These are phyloP conservation scores for Cephus spinipes DNA, from an alignment of 2,888 invertebrate species.

Conservation along the genomic window DNA sequence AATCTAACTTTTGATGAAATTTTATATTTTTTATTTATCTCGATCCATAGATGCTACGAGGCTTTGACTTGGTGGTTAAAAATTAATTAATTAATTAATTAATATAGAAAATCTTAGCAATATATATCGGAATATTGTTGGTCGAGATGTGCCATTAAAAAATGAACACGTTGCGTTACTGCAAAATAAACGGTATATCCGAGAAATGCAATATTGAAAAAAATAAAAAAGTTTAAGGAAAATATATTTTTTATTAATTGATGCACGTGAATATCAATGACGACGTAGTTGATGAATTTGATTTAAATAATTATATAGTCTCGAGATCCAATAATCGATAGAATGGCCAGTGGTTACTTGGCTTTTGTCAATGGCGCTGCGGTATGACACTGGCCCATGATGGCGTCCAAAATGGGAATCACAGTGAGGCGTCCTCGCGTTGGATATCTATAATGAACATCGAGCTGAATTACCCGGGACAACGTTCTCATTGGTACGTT, in stretches of 20 bases:
- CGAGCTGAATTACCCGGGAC: conserved; percentile 32
- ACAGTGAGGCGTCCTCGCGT: neutral
- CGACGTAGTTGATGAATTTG: neutral
- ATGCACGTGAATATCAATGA: neutral
- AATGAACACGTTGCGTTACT: neutral
- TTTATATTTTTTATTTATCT: too few relatives aligned
- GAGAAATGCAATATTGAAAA: neutral
- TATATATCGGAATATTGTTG: too few relatives aligned
- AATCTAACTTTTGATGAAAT: too few relatives aligned
- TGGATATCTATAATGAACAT: conserved; percentile 36
- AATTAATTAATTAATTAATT: neutral
- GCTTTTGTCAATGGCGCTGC: neutral
- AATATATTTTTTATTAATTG: neutral
- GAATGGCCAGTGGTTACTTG: neutral
- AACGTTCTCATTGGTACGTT: conserved; percentile 34
- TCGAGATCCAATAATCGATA: neutral
- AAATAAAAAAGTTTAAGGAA: neutral
- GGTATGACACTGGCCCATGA: neutral
- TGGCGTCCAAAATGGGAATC: neutral
- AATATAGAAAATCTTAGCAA: neutral
- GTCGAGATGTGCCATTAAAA: too few relatives aligned
- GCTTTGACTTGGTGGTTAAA: too few relatives aligned
- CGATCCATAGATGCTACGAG: too few relatives aligned
- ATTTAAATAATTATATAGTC: neutral
- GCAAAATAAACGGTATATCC: neutral